These are phyloP conservation scores for Yponomeuta evonymella DNA, from an alignment of 2,888 invertebrate genomes.

Conservation along the genomic window DNA sequence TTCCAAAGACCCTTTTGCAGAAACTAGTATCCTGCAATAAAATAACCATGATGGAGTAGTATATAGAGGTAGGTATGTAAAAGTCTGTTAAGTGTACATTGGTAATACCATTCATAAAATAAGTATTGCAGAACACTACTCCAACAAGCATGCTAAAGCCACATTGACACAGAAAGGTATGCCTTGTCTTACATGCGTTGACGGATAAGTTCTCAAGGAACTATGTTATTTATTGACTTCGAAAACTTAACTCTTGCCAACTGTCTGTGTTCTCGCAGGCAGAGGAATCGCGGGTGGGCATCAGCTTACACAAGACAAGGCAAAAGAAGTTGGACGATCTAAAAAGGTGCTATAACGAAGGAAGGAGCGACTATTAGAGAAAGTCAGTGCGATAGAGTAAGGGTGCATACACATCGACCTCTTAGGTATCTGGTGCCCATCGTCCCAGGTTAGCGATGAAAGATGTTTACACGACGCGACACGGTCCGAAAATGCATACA, in stretches of 20 bases:
- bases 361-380: conserved; percentile 65
- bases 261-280: no score
- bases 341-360: conserved; percentile 71
- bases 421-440: not conserved
- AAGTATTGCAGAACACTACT: conserved; percentile 46
- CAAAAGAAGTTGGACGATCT: conserved; percentile 65
- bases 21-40: not conserved
- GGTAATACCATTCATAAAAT: not conserved
- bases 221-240: no score
- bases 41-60: not conserved
- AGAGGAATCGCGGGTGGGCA: not conserved
- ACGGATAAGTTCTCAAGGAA: not conserved
- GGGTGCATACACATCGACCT: conserved; percentile 48
- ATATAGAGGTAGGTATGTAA: not conserved
- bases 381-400: conserved; percentile 53
- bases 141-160: conserved; percentile 54
- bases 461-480: conserved; percentile 37
- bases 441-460: not conserved
- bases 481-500: conserved; percentile 23
- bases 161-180: conserved; percentile 22
- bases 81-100: not conserved
- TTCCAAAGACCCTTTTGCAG: not conserved
- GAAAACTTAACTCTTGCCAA: no score
- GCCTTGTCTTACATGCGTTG: not conserved
- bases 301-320: conserved; percentile 11